Percentiles rank a stretch among this genome's conserved stretches.
These are phyloP conservation scores for Cheilosia vulpina DNA, from an alignment of 2,888 invertebrate genomes.

Conservation along the genomic window DNA sequence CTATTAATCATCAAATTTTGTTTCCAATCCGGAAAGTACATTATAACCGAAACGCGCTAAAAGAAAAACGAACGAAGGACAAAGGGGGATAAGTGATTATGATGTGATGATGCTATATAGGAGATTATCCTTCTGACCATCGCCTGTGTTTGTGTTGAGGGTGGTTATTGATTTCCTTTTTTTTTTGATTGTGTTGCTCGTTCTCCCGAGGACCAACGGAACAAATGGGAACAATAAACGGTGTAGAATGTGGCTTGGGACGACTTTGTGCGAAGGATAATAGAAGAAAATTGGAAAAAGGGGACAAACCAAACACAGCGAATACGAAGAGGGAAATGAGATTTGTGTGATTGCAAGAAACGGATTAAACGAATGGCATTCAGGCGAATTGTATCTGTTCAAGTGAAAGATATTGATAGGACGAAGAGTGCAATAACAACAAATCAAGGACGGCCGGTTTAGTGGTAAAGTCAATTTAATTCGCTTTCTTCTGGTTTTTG, in stretches of 20 bases:
- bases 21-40: background rate
- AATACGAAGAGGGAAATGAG: constrained; percentile 43
- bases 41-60: background rate
- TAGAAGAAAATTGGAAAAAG: constrained; percentile 30
- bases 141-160: constrained; percentile 22
- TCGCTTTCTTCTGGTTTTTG: background rate
- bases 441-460: background rate
- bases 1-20: constrained; percentile 12
- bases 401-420: constrained; percentile 44
- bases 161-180: constrained; percentile 61
- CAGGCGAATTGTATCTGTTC: constrained; percentile 15
- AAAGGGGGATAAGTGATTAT: constrained; percentile 14
- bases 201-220: constrained; percentile 5
- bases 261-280: constrained; percentile 3
- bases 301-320: background rate
- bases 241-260: constrained; percentile 18
- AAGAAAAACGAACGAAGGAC: constrained; percentile 15
- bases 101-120: constrained; percentile 18
- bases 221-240: constrained; percentile 47
- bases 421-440: background rate
- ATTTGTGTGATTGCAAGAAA: constrained; percentile 56
- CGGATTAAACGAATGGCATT: constrained; percentile 41
- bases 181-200: background rate
- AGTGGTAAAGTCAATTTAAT: background rate
- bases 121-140: constrained; percentile 16